Percentiles rank a stretch among this genome's conserved stretches.
These are phyloP conservation scores for Indri indri DNA, from an alignment of 2,113 vertebrate genomes.

Conservation along the genomic window DNA sequence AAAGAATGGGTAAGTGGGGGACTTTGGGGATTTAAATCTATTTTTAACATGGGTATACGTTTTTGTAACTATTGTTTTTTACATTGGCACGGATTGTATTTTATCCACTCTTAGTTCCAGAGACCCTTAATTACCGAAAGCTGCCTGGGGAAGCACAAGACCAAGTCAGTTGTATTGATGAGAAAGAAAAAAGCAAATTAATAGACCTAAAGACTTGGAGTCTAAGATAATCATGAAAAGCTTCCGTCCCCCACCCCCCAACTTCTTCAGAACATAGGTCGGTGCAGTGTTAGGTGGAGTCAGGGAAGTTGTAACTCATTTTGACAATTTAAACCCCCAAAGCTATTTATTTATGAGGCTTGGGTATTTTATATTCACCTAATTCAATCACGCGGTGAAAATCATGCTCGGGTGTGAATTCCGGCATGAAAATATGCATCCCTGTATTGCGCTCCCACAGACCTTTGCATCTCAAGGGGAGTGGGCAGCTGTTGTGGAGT, in stretches of 20 bases:
- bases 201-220: not conserved
- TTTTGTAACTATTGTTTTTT: not conserved
- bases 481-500: conserved; percentile 12
- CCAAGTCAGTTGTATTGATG: not conserved
- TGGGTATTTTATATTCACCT: not conserved
- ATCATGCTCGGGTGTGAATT: not conserved
- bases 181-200: not conserved
- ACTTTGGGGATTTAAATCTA: not conserved
- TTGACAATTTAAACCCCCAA: not conserved
- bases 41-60: not conserved
- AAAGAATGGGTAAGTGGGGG: not conserved
- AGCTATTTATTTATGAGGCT: not conserved
- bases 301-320: not conserved
- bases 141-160: not conserved
- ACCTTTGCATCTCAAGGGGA: not conserved
- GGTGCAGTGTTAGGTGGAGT: not conserved
- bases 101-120: not conserved
- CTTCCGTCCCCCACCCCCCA: not conserved
- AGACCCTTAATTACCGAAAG: conserved; percentile 16
- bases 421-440: not conserved
- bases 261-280: not conserved
- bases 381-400: not conserved
- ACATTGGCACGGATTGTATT: not conserved
- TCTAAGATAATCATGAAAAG: not conserved
- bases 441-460: not conserved